Evolutionary conservation across 2,888 invertebrate genomes (phyloP).

Genomic region (Mythimna impura): DNA sequence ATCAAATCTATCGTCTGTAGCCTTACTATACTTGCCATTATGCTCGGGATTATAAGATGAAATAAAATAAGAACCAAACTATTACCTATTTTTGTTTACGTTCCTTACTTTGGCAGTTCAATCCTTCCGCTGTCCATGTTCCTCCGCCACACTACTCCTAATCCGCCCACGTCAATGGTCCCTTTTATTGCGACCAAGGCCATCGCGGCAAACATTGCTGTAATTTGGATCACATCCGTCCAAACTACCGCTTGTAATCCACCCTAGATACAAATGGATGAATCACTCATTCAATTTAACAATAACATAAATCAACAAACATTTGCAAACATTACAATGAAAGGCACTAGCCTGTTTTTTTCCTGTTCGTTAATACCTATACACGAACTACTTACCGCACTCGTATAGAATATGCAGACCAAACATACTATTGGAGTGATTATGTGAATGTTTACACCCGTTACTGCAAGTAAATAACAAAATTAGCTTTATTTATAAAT

Average conservation of each 20-base stretch:
- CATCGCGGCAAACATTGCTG: constrained; percentile 94
- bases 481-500: not conserved
- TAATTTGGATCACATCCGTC: constrained; percentile 95
- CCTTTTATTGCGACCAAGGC: constrained; percentile 93
- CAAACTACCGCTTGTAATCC: constrained; percentile 95
- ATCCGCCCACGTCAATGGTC: constrained; percentile 93
- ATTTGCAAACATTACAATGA: not conserved
- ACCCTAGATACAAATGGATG: constrained; percentile 87
- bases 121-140: constrained; percentile 93
- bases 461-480: constrained; percentile 90
- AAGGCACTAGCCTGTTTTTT: not conserved
- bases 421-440: constrained; percentile 95
- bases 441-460: constrained; percentile 95
- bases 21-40: no score
- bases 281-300: constrained; percentile 19
- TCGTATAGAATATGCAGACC: constrained; percentile 96
- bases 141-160: constrained; percentile 91
- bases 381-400: constrained; percentile 91
- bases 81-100: not conserved
- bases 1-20: no score
- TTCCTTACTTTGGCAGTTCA: constrained; percentile 92
- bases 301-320: constrained; percentile 17
- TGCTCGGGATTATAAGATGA: no score
- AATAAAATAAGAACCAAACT: not conserved
- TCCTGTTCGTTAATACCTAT: not conserved